Base-by-base conservation (phyloP, 2,797 vertebrate genomes). In the Zenarchopterus dispar region DNA sequence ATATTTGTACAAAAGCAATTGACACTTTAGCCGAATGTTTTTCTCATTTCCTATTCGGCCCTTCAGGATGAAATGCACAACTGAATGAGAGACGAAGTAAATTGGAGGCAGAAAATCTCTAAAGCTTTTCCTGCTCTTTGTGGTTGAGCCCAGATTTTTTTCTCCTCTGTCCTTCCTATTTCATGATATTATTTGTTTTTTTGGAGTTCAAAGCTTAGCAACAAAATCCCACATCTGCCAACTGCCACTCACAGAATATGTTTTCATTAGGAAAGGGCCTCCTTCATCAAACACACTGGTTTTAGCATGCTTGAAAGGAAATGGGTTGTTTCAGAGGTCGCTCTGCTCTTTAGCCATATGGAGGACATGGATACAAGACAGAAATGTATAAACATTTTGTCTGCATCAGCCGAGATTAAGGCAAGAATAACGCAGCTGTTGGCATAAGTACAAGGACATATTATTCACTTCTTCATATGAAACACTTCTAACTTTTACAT, bases 161-260 rank as follows among this genome's bases (percentile, higher is more conserved):
- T 52, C 23, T 64, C 63, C 19, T 49, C 59, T 73, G 72, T 76
- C 64, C 70, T 88, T 87, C 84, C 77, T 83, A 79, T 86, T 88
- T 76, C 69, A 72, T 82, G 80, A 88, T 90, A 85, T 88, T 93
- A 88, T 93, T 93, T 93, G 86, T 91, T 91, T 88, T 86, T 89
- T 82, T 84, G 66, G 77, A 91, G 88, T 91, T 91, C 87, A 93
- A 90, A 93, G 91, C 90, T 91, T 92, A 93, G 91, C 91, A 92
- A 91, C 91, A 89, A 84, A 90, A 79, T 88, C 88, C 87, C 76
- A 72, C 67, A 80, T 86, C 80, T 88, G 80, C 79, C 84, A 81
- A 73, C 84, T 89, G 89, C 84, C 90, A 89, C 85, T 93, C 88
- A 83, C 69, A 75, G 78, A 88, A 86, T 85, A 84, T 82, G 84